Evolutionary conservation across 2,113 vertebrate genomes (phyloP), one percentile per base, ranked within the genome.

Genomic region (Sorex fumeus): DNA sequence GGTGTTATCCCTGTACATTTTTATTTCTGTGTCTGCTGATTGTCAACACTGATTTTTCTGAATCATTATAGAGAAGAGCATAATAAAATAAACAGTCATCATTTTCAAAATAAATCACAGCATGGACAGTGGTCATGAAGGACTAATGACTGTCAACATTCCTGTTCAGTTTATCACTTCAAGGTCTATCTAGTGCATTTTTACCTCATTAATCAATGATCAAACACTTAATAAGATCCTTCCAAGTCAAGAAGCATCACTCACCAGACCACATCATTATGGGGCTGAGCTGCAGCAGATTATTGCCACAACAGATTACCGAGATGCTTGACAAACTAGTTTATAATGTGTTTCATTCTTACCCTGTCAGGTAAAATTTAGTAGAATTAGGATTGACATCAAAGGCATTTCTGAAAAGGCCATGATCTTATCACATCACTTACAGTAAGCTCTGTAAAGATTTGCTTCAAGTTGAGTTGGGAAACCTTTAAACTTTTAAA

Each of bases 241-340:
- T 94, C 2, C 90, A 81, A 93, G 76, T 91, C 80, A 77, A 69
- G 11, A 0, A 45, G 64, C 27, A 96, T 69, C 77, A 94, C 21
- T 83, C 4, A 5, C n/a, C 47, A 93, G 78, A 47, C 83, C 3
- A 12, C n/a, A 67, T 93, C 93, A 94, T 75, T 93, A 91, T 57
- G 94, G 87, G 78, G 69, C 81, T 19, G 77, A 95, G 45, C 79
- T 95, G 90, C 81, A 96, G 60, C 84, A 94, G 93, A 96, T 96
- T 95, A 96, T 93, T 97, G 93, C 93, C 94, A 96, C 45, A 90
- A 93, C n/a, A 88, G 78, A 94, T 96, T 96, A 94, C 93, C 91
- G 12, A 87, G 53, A 94, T 85, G 84, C 86, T 95, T 96, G 94
- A 96, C 95, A 96, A 77, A 96, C 40, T n/a, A 91, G 36, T 25